A percentile compares a stretch with the other conserved stretches of the same genome.
Conservation (phyloP, 2,113 vertebrate genomes). For the Lasiurus borealis region DNA sequence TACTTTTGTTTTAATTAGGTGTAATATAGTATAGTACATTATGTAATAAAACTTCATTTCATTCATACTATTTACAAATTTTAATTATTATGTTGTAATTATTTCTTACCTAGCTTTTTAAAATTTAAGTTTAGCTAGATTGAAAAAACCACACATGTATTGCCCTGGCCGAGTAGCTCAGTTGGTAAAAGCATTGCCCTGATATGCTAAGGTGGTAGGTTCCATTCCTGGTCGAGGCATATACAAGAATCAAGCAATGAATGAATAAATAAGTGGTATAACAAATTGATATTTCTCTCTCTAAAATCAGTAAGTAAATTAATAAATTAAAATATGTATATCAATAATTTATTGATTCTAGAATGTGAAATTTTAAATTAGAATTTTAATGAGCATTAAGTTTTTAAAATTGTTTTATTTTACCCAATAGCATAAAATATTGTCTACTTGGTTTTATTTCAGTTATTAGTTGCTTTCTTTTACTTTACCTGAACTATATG, state of each 20-base stretch:
- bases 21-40: not conserved
- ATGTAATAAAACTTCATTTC: conserved; percentile 54
- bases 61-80: conserved; percentile 29
- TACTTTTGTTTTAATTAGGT: conserved; percentile 54
- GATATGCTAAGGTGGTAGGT: not conserved
- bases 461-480: not conserved
- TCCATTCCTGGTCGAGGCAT: not conserved
- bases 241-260: not conserved
- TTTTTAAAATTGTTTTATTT: conserved; percentile 41
- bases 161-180: not conserved
- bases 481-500: conserved; percentile 51
- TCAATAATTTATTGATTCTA: not conserved
- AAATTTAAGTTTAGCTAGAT: conserved; percentile 3
- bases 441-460: conserved; percentile 19
- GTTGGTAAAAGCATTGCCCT: not conserved
- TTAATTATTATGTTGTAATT: not conserved
- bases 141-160: not conserved
- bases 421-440: conserved; percentile 16
- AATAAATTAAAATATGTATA: not conserved
- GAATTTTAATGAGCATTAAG: not conserved
- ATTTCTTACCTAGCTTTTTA: not conserved
- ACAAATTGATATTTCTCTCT: not conserved
- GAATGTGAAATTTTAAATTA: conserved; percentile 38
- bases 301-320: not conserved
- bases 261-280: not conserved